Conservation (phyloP, 2,888 invertebrate species). For the Torymus texanus region DNA sequence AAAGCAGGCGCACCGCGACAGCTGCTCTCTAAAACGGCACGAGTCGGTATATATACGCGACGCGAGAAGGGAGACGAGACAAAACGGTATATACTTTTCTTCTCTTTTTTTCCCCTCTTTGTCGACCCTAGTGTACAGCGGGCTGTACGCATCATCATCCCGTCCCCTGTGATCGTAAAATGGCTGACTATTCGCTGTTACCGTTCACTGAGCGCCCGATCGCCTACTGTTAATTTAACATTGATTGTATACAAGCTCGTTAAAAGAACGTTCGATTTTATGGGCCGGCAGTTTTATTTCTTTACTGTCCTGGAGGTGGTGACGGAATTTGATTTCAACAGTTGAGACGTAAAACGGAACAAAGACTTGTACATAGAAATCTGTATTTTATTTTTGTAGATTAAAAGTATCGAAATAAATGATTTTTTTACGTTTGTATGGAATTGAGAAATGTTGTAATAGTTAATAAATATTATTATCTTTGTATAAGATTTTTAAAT, state of each 20-base stretch:
- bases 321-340: too few species aligned
- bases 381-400: too few species aligned
- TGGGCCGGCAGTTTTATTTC: neutral
- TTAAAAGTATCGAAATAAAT: too few species aligned
- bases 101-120: conserved; percentile 13
- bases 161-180: conserved; percentile 33
- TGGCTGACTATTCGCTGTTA: conserved; percentile 45
- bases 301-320: neutral
- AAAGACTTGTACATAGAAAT: too few species aligned
- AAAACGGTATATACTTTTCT: conserved; percentile 22
- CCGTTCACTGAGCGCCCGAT: neutral
- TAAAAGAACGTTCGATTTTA: neutral
- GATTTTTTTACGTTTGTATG: too few species aligned
- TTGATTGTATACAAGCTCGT: neutral
- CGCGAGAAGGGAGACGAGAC: conserved; percentile 15
- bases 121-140: neutral
- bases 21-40: conserved; percentile 42
- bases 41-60: too few species aligned
- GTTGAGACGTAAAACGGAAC: too few species aligned
- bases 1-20: conserved; percentile 36
- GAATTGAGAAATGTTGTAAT: too few species aligned
- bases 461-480: too few species aligned
- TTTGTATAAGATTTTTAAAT: too few species aligned
- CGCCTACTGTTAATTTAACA: conserved; percentile 2
- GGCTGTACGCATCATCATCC: neutral